phyloP scores from a whole-genome alignment of 2,113 vertebrate species.

The Upupa epops region DNA sequence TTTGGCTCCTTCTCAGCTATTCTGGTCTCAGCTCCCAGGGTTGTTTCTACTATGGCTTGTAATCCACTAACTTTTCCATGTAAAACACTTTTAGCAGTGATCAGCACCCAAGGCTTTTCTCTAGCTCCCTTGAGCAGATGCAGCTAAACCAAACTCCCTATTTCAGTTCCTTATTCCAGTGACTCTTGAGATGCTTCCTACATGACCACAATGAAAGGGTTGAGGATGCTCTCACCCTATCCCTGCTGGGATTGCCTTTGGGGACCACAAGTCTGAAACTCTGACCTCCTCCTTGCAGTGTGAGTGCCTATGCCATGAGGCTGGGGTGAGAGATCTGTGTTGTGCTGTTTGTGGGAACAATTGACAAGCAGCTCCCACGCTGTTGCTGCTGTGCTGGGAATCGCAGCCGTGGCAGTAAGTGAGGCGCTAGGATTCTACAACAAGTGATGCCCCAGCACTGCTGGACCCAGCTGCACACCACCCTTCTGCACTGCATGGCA shows the following conservation, averaged over 20 bases:
- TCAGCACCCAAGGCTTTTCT: background rate
- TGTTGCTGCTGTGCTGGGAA: background rate
- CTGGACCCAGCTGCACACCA: background rate
- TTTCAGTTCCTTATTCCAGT: accelerated
- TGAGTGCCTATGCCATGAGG: accelerated
- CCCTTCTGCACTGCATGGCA: background rate
- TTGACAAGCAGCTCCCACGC: background rate
- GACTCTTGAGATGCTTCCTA: background rate
- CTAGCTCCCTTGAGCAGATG: background rate
- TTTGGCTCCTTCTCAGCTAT: background rate
- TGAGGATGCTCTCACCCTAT: background rate
- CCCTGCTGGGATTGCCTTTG: background rate
- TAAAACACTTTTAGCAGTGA: background rate
- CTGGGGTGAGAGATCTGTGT: background rate
- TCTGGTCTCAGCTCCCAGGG: background rate
- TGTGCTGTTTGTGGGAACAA: background rate
- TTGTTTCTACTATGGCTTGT: background rate
- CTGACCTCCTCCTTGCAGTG: accelerated
- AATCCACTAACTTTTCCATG: background rate
- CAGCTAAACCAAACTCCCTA: background rate
- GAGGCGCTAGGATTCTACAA: background rate
- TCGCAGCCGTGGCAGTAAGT: accelerated
- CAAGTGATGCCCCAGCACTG: accelerated
- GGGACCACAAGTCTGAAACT: accelerated
- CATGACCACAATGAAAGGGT: background rate